phyloP scores from a whole-genome alignment of 2,113 vertebrate genomes.

The Bungarus multicinctus region DNA sequence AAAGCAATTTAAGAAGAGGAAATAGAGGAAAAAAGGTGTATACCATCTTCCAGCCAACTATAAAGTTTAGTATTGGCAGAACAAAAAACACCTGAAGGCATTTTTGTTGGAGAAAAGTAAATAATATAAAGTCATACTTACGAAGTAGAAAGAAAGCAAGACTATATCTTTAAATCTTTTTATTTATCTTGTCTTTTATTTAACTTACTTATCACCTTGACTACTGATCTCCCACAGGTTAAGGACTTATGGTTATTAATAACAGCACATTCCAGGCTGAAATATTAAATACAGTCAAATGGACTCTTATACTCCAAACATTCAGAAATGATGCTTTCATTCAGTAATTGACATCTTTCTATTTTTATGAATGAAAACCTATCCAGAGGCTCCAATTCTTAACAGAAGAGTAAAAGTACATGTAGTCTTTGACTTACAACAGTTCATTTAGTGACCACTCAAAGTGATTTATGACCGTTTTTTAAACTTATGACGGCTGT shows the following conservation, averaged over 20 bases:
- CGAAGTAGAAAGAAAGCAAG: neutral
- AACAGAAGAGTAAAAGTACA: neutral
- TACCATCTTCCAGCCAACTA: neutral
- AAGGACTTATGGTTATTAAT: neutral
- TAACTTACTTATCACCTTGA: neutral
- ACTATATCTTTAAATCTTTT: neutral
- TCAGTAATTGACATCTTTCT: neutral
- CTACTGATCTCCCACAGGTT: neutral
- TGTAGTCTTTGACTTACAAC: too few species aligned
- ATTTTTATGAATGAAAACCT: neutral
- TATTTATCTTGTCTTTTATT: neutral
- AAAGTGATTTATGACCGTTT: too few species aligned
- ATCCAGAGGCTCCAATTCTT: neutral
- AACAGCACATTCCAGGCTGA: neutral
- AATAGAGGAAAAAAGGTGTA: neutral
- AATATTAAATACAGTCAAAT: neutral
- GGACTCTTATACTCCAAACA: neutral
- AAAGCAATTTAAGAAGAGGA: neutral
- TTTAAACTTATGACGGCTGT: too few species aligned
- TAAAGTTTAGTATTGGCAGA: neutral
- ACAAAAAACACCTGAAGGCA: neutral
- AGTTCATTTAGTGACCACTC: too few species aligned
- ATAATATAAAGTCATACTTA: neutral
- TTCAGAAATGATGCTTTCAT: neutral
- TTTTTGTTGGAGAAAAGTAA: neutral